Conservation (phyloP, 2,888 invertebrate genomes). For the Myathropa florea region DNA sequence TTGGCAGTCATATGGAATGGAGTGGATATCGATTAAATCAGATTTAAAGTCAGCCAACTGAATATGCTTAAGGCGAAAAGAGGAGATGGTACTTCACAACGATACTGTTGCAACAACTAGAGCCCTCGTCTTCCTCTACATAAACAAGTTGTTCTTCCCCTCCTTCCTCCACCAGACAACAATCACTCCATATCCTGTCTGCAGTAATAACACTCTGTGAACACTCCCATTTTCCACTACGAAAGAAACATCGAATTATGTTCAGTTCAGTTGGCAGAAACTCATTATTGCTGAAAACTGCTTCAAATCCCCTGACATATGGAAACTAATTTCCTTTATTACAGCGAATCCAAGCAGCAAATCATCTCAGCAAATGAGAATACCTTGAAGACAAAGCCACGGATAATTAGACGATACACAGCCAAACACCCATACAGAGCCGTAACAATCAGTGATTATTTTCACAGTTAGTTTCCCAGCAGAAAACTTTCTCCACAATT, state of each 20-base stretch:
- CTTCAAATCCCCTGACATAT: constrained; percentile 50
- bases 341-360: constrained; percentile 26
- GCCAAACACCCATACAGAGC: background rate
- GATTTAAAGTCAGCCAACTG: too few species aligned
- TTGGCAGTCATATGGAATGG: too few species aligned
- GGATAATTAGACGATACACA: constrained; percentile 55
- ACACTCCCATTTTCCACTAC: background rate
- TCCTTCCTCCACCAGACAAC: too few species aligned
- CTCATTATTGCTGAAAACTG: constrained; percentile 49
- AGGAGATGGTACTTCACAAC: too few species aligned
- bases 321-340: constrained; percentile 57
- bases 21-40: too few species aligned
- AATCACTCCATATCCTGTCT: too few species aligned
- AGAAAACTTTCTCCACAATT: constrained; percentile 63
- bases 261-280: constrained; percentile 23
- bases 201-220: too few species aligned
- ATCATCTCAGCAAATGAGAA: constrained; percentile 40
- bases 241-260: background rate
- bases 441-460: constrained; percentile 64
- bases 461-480: constrained; percentile 61
- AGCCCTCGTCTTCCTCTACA: too few species aligned
- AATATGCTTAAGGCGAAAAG: too few species aligned
- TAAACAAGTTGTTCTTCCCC: too few species aligned
- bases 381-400: constrained; percentile 24
- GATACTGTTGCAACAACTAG: too few species aligned